A percentile compares a stretch with the other conserved stretches of the same genome.
Evolutionary conservation across 2,888 invertebrate species (phyloP).

Genomic region (Tipula vernalis): DNA sequence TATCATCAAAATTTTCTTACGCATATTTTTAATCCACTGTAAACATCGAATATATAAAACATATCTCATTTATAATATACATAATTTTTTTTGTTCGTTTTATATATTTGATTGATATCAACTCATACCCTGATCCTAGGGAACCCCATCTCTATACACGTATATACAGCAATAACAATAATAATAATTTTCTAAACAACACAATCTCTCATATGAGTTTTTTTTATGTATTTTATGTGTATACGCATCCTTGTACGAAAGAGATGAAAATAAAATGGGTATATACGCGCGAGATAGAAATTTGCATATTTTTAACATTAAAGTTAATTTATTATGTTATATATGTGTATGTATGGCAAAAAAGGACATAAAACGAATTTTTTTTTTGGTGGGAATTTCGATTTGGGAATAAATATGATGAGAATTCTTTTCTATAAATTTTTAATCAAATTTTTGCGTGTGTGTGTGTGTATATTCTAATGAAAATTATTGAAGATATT

Average conservation of each 20-base stretch:
- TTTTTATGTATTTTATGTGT: not conserved
- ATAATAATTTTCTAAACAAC: conserved; percentile 4
- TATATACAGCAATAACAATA: not conserved
- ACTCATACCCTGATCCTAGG: not conserved
- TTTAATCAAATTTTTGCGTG: not conserved
- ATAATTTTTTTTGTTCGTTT: not conserved
- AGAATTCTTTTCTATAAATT: not conserved
- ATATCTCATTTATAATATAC: conserved; percentile 8
- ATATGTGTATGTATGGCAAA: not conserved
- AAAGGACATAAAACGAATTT: not conserved
- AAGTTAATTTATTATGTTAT: conserved; percentile 4
- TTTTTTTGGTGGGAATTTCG: not conserved
- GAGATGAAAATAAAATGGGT: not conserved
- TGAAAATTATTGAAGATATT: not conserved
- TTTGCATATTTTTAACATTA: conserved; percentile 10
- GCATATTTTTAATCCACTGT: not conserved
- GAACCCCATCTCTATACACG: not conserved
- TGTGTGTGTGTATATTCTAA: not conserved
- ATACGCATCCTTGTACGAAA: not conserved
- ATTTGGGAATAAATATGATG: conserved; percentile 4
- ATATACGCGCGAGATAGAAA: not conserved
- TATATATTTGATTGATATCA: conserved; percentile 8
- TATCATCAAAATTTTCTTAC: not conserved
- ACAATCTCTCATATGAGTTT: not conserved
- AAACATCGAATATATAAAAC: not conserved